Conservation (phyloP, 1,140 invertebrate species). For the Formica exsecta region DNA sequence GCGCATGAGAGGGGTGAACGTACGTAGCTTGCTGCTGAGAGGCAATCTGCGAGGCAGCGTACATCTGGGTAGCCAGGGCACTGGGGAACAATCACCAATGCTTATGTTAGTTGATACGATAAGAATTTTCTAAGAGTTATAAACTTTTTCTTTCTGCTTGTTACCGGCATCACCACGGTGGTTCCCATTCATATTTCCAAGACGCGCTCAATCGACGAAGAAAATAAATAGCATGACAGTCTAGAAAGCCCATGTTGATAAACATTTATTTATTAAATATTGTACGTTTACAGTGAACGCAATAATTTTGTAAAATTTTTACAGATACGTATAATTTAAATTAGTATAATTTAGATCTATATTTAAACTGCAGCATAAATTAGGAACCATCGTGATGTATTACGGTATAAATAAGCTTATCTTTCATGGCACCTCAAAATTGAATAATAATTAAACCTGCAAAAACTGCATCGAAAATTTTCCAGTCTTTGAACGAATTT, state of each 20-base stretch:
- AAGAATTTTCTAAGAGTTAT: constrained; percentile 72
- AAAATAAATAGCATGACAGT: not conserved
- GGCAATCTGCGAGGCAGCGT: constrained; percentile 95
- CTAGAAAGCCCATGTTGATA: not conserved
- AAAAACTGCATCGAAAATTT: constrained; percentile 16
- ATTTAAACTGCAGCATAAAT: constrained; percentile 32
- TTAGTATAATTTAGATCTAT: not conserved
- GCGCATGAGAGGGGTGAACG: constrained; percentile 88
- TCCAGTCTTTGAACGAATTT: constrained; percentile 2
- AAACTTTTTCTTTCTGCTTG: constrained; percentile 67
- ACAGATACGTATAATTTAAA: not conserved
- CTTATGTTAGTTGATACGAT: constrained; percentile 86
- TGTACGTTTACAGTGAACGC: not conserved
- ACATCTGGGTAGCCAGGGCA: constrained; percentile 98
- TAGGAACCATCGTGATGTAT: constrained; percentile 70
- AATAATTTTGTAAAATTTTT: not conserved
- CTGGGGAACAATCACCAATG: constrained; percentile 91
- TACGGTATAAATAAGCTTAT: constrained; percentile 55
- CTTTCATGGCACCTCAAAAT: constrained; percentile 30
- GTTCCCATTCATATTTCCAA: constrained; percentile 56
- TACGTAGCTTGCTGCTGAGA: constrained; percentile 96
- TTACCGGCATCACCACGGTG: constrained; percentile 67
- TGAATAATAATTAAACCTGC: constrained; percentile 34
- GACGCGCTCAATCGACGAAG: constrained; percentile 6
- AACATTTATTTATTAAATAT: not conserved